Base-by-base conservation (phyloP, 2,113 vertebrate species). In the Crotalus tigris region DNA sequence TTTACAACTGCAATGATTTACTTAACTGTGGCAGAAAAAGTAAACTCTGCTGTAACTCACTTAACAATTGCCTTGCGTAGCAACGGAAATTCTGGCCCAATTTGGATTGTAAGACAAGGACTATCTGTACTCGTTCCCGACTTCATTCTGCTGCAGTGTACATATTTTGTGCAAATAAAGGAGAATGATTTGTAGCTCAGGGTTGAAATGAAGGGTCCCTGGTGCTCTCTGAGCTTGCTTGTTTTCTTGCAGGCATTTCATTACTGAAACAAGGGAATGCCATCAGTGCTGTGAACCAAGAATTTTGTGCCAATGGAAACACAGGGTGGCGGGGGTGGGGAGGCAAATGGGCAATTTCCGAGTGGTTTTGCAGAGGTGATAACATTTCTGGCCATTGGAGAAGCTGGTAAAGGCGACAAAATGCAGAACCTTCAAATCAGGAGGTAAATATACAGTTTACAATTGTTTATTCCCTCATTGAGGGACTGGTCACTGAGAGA, bases 311-410 rank as follows among this genome's bases (percentile, higher is more conserved):
- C 33, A 81, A 44, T 9, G 17, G 7, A 44, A 44, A 33, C 33
- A 39, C 2, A 1, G n/a, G 69, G 17, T 4, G 5, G n/a, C 0
- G 69, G 26, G 3, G 26, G 26, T 8, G 49, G 2, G 59, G 3
- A 15, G 29, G 15, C 13, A 39, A 75, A 39, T 6, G n/a, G n/a
- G 5, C n/a, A 81, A 19, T 9, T 81, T 81, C 69, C 15, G 8
- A 81, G 6, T 81, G 69, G 33, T 39, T 81, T 33, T 81, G 33
- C 17, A 81, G 69, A 81, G 17, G 33, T 81, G 6, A 81, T 39
- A 21, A 39, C 7, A 21, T 81, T 81, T 39, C 69, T 81, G 69
- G 33, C 69, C 33, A 39, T 39, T 81, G 69, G 33, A 81, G 15
- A 33, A 75, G 15, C n/a, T 33, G 6, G 13, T 75, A 75, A 33